A percentile compares a stretch with the other conserved stretches of the same genome.
Evolutionary conservation across 2,797 vertebrate species (phyloP).

Genomic region (Hemitrygon akajei): DNA sequence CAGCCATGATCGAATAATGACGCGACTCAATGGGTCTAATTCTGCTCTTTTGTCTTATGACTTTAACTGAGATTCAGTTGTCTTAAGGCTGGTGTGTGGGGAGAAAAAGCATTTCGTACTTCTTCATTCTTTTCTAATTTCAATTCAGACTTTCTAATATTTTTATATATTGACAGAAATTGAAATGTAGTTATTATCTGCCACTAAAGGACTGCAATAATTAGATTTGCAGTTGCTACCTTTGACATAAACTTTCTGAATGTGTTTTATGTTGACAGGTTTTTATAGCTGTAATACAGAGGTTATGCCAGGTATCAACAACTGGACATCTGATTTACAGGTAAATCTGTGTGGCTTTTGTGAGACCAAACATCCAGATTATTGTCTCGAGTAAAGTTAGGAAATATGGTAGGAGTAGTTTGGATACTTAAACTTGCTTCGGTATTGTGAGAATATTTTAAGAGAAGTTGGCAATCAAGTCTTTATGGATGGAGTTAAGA

Average conservation of each 20-base stretch:
- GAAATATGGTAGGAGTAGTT: too few relatives aligned
- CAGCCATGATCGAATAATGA: too few relatives aligned
- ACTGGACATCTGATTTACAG: conserved; percentile 93
- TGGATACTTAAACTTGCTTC: too few relatives aligned
- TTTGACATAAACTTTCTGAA: not conserved
- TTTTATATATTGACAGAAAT: not conserved
- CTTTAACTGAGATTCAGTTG: too few relatives aligned
- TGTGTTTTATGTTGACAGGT: conserved; percentile 58
- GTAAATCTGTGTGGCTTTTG: conserved; percentile 50
- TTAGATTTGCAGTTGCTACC: not conserved
- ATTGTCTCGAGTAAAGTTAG: too few relatives aligned
- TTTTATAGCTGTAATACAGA: conserved; percentile 98
- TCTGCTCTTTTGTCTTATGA: too few relatives aligned
- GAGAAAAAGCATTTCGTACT: not conserved
- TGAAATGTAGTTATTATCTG: not conserved
- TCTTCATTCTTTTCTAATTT: not conserved
- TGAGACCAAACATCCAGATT: too few relatives aligned
- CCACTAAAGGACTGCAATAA: not conserved
- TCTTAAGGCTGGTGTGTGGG: too few relatives aligned
- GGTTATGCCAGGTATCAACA: conserved; percentile 93
- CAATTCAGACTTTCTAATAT: not conserved
- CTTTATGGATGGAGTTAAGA: too few relatives aligned
- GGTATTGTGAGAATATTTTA: too few relatives aligned
- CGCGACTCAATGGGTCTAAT: too few relatives aligned
- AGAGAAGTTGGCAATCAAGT: too few relatives aligned